Base-by-base conservation (phyloP, 2,888 invertebrate species). In the Nymphalis c-album region DNA sequence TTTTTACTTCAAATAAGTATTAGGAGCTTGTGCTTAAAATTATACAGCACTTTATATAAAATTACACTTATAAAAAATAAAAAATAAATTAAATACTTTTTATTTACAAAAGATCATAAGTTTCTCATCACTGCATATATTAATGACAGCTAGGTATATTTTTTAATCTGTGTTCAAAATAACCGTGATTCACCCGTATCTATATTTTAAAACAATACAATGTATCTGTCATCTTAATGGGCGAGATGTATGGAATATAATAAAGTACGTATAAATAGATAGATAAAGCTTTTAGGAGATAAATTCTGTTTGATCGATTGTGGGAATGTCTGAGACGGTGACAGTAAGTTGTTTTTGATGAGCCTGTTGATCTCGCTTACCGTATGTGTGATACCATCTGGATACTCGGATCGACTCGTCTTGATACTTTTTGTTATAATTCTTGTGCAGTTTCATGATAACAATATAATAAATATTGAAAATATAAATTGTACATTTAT, bases 211-310 rank as follows among this genome's bases (percentile, higher is more conserved):
- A 69, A 75, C 74, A 75, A 75, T 74, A 68, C 64, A 68, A 63
- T 71, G 73, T 69, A 51, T 7, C 66, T 71, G 74, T 74, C 73
- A 69, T 58, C 68, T 72, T 74, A 77, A 74, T 73, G 73, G 75
- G 63, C 70, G 65, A 69, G 70, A 69, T 69, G 71, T 74, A 67
- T 69, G 72, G 67, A 51, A 63, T 63, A 73, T 64, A 73, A 71
- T 65, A 67, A 67, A 73, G 66, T 65, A 64, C 64, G 69, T 67
- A 73, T 68, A 67, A 71, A 63, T 77, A 88, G 90, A 90, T 91
- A 91, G 90, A 90, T 91, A 91, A 87, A 82, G 81, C 88, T 90
- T 87, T 91, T 91, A 90, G 85, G 83, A 85, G 91, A 91, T 91
- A 91, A 88, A 82, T 78, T 35, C 18, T 4, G 60, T 74, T 75